A percentile compares a stretch with the other conserved stretches of the same genome.
Evolutionary conservation across 1,140 invertebrate species (phyloP).

Genomic region (Neelides sp.): DNA sequence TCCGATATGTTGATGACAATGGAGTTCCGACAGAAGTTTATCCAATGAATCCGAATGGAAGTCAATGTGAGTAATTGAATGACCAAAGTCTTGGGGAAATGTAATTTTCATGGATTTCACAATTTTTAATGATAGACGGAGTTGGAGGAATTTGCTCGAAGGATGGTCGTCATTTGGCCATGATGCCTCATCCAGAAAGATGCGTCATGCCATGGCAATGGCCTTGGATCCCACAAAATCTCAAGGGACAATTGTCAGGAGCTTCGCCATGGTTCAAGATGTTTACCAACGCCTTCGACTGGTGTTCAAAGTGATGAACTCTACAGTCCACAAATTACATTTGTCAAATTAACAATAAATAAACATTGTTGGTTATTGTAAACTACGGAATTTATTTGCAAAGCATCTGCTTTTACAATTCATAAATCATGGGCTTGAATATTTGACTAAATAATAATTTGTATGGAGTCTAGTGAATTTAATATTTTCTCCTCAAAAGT

Average conservation of each 20-base stretch:
- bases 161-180: slow-evolving; percentile 83
- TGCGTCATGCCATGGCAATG: slow-evolving; percentile 74
- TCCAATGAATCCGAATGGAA: slow-evolving; percentile 90
- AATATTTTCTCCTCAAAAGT: slow-evolving; percentile 31
- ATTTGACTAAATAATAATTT: no score
- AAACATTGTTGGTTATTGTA: no score
- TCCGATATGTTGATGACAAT: slow-evolving; percentile 72
- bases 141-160: slow-evolving; percentile 76
- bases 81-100: background rate
- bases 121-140: slow-evolving; percentile 44
- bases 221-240: slow-evolving; percentile 51
- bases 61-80: slow-evolving; percentile 42
- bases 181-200: slow-evolving; percentile 98
- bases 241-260: slow-evolving; percentile 32
- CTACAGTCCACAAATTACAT: no score
- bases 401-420: no score
- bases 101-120: background rate
- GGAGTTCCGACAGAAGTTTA: slow-evolving; percentile 63
- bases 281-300: slow-evolving; percentile 80
- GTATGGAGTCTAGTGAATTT: slow-evolving; percentile 6
- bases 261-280: slow-evolving; percentile 79
- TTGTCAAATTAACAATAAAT: no score
- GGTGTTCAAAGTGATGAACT: no score
- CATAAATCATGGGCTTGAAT: no score
- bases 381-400: no score